These are phyloP conservation scores for Drosophila tropicalis DNA, from an alignment of 1,140 invertebrate genomes.

Conservation along the genomic window DNA sequence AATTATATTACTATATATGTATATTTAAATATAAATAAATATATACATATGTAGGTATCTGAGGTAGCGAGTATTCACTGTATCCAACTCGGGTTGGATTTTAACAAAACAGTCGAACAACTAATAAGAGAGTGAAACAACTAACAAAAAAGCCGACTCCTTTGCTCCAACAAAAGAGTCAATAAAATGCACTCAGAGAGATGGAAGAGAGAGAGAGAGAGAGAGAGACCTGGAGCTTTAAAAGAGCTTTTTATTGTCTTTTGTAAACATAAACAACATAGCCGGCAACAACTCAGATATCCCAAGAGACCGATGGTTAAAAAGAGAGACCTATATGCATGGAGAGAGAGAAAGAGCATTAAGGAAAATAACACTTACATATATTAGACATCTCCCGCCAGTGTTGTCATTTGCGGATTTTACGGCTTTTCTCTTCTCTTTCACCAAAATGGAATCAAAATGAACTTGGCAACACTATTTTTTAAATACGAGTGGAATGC, in stretches of 20 bases:
- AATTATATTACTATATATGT: too few species aligned
- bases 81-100: too few species aligned
- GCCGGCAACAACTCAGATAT: background rate
- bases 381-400: background rate
- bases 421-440: background rate
- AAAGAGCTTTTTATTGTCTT: conserved; percentile 3
- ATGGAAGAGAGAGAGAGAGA: background rate
- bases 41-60: too few species aligned
- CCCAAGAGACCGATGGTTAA: background rate
- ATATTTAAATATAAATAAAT: too few species aligned
- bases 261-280: conserved; percentile 9
- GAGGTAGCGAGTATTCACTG: too few species aligned
- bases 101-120: too few species aligned
- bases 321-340: background rate
- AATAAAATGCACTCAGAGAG: background rate
- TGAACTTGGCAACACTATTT: background rate
- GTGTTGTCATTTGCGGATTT: background rate
- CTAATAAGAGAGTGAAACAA: too few species aligned
- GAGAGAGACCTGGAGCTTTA: too few species aligned
- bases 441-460: background rate
- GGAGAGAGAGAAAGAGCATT: background rate
- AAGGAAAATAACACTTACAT: background rate
- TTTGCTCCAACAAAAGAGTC: too few species aligned
- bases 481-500: background rate
- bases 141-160: too few species aligned